A percentile compares a stretch with the other conserved stretches of the same genome.
phyloP scores from a whole-genome alignment of 2,113 vertebrate genomes.

The Lophius piscatorius region DNA sequence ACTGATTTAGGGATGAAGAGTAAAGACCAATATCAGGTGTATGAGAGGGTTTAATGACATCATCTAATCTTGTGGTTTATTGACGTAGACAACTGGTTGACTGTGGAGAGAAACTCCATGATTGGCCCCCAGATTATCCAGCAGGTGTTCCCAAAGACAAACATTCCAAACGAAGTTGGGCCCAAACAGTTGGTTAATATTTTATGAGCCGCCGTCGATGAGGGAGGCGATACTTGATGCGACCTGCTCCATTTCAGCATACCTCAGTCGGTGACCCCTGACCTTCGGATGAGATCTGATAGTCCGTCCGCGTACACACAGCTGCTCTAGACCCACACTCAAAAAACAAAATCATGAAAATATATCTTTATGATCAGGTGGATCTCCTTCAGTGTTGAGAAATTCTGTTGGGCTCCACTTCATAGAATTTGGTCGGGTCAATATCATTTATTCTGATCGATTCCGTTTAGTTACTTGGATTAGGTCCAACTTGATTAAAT shows the following conservation, averaged over 20 bases:
- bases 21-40: too few relatives aligned
- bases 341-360: neutral
- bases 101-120: conserved; percentile 10
- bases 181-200: conserved; percentile 71
- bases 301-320: conserved; percentile 32
- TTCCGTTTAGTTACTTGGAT: too few relatives aligned
- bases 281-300: conserved; percentile 17
- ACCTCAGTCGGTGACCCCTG: neutral
- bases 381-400: too few relatives aligned
- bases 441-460: too few relatives aligned
- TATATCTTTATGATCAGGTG: neutral
- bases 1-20: conserved; percentile 40
- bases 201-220: conserved; percentile 45
- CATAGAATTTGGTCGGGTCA: too few relatives aligned
- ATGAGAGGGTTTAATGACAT: conserved; percentile 15
- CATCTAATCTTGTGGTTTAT: conserved; percentile 1
- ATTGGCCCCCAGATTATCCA: conserved; percentile 21
- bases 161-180: conserved; percentile 70
- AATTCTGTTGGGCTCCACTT: too few relatives aligned
- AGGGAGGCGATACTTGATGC: conserved; percentile 43
- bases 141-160: conserved; percentile 66
- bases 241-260: conserved; percentile 10
- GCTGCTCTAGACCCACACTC: conserved; percentile 14
- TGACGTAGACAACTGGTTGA: conserved; percentile 20
- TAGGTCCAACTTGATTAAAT: too few relatives aligned